Conservation (phyloP, 1,140 invertebrate species). For the Dendroctonus valens region DNA sequence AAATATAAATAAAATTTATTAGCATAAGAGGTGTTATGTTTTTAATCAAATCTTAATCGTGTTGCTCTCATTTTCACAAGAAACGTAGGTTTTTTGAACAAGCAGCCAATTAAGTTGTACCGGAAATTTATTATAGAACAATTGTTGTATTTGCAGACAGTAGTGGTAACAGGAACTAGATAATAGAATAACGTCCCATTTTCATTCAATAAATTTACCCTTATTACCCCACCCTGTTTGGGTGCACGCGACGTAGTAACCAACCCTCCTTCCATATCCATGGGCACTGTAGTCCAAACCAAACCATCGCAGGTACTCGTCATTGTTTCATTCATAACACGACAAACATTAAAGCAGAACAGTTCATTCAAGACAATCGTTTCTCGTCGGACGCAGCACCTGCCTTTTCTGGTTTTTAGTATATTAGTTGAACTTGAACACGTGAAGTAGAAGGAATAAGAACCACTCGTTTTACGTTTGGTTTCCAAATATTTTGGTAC, state of each 20-base stretch:
- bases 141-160: too few relatives aligned
- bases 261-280: conserved; percentile 19
- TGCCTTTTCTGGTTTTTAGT: conserved; percentile 25
- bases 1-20: too few relatives aligned
- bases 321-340: conserved; percentile 32
- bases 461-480: not conserved
- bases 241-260: conserved; percentile 21
- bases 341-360: conserved; percentile 16
- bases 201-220: conserved; percentile 4
- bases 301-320: conserved; percentile 20
- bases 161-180: not conserved
- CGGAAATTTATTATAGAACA: too few relatives aligned
- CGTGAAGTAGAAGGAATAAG: conserved; percentile 3
- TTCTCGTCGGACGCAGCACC: conserved; percentile 1
- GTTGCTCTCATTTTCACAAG: too few relatives aligned
- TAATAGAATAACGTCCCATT: not conserved
- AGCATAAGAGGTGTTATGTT: too few relatives aligned
- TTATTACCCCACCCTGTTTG: conserved; percentile 12
- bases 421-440: conserved; percentile 1
- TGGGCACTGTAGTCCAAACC: conserved; percentile 8
- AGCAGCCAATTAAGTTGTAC: too few relatives aligned
- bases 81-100: too few relatives aligned
- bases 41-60: too few relatives aligned
- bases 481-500: conserved; percentile 11
- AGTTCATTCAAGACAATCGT: conserved; percentile 30